Conservation (phyloP, 2,888 invertebrate species). For the Polylopha cassiicola region DNA sequence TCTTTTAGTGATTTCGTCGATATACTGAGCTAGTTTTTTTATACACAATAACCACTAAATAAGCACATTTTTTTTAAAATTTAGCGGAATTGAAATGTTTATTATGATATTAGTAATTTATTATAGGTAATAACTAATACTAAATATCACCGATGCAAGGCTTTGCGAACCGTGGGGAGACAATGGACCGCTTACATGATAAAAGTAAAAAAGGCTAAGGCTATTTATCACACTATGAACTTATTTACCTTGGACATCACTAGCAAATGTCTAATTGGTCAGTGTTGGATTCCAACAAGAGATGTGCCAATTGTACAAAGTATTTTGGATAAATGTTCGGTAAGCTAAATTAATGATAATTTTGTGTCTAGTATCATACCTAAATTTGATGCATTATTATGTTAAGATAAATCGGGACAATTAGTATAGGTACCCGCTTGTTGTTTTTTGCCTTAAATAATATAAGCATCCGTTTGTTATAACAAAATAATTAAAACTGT, state of each 20-base stretch:
- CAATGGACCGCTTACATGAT: constrained; percentile 87
- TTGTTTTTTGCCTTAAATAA: too few species aligned
- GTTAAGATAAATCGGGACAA: too few species aligned
- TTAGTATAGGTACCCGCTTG: too few species aligned
- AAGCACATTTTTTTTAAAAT: too few species aligned
- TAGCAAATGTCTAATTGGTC: constrained; percentile 87
- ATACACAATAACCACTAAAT: too few species aligned
- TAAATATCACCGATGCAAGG: constrained; percentile 88
- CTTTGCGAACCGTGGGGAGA: constrained; percentile 87
- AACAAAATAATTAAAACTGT: too few species aligned
- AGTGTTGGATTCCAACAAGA: constrained; percentile 85
- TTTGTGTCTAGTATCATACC: too few species aligned
- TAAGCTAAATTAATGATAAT: constrained; percentile 27
- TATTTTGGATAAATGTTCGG: constrained; percentile 38
- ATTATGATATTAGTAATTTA: constrained; percentile 12
- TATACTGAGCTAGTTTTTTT: too few species aligned
- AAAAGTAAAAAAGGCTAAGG: constrained; percentile 91
- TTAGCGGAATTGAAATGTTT: too few species aligned
- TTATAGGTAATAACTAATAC: constrained; percentile 87
- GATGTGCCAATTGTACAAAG: constrained; percentile 80
- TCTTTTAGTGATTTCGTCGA: too few species aligned
- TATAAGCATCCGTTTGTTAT: too few species aligned
- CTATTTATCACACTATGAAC: constrained; percentile 91
- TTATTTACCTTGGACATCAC: constrained; percentile 89
- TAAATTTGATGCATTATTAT: too few species aligned